Evolutionary conservation across 92 coral and sea anemone species (phyloP), one percentile per base, ranked within the genome.

Genomic region (Phenganax subtilis): DNA sequence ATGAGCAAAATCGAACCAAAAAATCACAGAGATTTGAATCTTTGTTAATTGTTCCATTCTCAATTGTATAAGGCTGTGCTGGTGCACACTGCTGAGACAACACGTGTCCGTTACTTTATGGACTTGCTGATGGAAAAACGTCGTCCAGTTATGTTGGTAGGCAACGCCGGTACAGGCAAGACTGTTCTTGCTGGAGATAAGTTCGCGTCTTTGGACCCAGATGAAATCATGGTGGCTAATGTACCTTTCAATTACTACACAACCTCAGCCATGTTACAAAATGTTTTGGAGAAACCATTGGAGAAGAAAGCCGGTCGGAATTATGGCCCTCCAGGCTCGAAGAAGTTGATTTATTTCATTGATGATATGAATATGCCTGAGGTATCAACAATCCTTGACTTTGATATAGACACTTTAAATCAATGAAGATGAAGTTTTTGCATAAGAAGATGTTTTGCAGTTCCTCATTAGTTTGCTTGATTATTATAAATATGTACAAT

Each of bases 291-390:
- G 65, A 96, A 96, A 71, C 99, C 99, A 10, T 70, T 96, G 85
- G 99, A 96, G 72, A 96, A 96, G 91, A 96, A 96, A 75, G 99
- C 99, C 27, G 99, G 99, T 11, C 92, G 99, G 28, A 96, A 96
- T 75, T 96, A 89, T 66, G 99, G 99, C 6, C 99, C 99, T 9
- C 99, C 99, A 9, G 99, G 99, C 12, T 90, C 93, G 60, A 96
- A 96, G 82, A 92, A 88, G 66, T 92, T 96, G 17, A 88, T 96
- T 75, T 96, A 96, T 85, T 92, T 96, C 72, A 96, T 92, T 63
- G 98, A 94, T 73, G 98, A 94, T 68, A 94, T 94, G 98, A 94
- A 94, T 91, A 94, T 94, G 98, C 98, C 98, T 71, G 93, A 91
- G 91, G 98, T 94, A 80, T 52, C 92, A 85, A 10, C n/a, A 37